A percentile compares a stretch with the other conserved stretches of the same genome.
These are phyloP conservation scores for Urocitellus parryii DNA, from an alignment of 2,113 vertebrate species.

Conservation along the genomic window DNA sequence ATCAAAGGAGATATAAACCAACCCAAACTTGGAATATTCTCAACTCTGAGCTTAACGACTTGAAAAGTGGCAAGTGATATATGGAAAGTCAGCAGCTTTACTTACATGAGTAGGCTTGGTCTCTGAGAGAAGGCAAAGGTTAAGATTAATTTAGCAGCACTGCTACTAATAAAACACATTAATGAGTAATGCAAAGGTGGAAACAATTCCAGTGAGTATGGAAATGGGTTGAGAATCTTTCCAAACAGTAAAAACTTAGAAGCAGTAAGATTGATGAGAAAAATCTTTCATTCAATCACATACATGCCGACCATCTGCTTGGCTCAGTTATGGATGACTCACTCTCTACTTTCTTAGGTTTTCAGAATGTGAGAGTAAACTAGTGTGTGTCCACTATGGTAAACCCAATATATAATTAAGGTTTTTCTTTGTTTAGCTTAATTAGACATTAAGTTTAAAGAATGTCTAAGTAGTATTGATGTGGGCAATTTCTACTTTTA, in stretches of 20 bases:
- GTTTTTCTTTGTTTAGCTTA: neutral
- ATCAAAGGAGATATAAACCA: neutral
- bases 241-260: neutral
- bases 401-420: neutral
- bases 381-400: neutral
- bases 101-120: neutral
- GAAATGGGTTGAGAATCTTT: neutral
- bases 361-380: neutral
- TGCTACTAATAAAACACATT: neutral
- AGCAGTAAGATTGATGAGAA: neutral
- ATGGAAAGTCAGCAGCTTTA: neutral
- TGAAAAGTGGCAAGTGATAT: neutral
- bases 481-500: slow-evolving; percentile 8
- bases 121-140: neutral
- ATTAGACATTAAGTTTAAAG: neutral
- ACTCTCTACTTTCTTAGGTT: neutral
- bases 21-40: neutral
- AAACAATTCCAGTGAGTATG: neutral
- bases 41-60: neutral
- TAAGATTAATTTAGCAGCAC: slow-evolving; percentile 32
- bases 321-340: neutral
- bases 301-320: neutral
- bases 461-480: neutral
- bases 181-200: neutral
- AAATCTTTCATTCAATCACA: neutral